Evolutionary conservation across 2,797 vertebrate genomes (phyloP), one percentile per base, ranked within the genome.

Genomic region (Pipistrellus nathusii): DNA sequence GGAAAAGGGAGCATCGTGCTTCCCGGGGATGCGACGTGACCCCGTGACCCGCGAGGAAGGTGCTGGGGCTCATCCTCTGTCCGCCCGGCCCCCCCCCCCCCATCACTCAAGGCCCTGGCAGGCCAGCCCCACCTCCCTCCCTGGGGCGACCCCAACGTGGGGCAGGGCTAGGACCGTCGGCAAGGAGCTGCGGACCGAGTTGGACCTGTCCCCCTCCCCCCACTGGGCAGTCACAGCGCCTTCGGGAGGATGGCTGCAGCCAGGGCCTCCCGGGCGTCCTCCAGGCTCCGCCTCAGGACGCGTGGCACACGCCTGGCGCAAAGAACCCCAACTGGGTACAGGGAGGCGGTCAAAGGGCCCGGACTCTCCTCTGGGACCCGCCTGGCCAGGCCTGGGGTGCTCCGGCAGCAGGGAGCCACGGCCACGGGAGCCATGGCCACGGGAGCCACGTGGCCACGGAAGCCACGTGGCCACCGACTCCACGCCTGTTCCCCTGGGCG

Each of bases 291-390:
- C 75, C 55, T 35, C 12, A 32, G n/a, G 53, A 6, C 3, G 21
- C 15, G 5, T 10, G 6, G 27, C 35, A 3, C 44, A 5, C 3
- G 18, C 27, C 30, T 46, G 35, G 3, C 7, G 5, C 48, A 6
- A 51, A 5, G 44, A 4, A 14, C 68, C 27, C 57, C 57, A 59
- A 27, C 57, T 14, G 30, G 6, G 51, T 25, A 38, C 84, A 15
- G 21, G 1, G 5, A 35, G 59, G 18, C 25, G 12, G 11, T 2
- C 14, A 0, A 12, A 7, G 25, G 35, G 15, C 44, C 69, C 8
- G 6, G 30, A 7, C 30, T 2, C 62, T 27, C 10, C 8, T 0
- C 4, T 5, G 68, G 32, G 5, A 8, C 30, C 30, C 62, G 38
- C 23, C 68, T 12, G 77, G 71, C 20, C 5, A 44, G 30, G 15